Conservation (phyloP, 2,797 vertebrate genomes). For the Falco berigora region DNA sequence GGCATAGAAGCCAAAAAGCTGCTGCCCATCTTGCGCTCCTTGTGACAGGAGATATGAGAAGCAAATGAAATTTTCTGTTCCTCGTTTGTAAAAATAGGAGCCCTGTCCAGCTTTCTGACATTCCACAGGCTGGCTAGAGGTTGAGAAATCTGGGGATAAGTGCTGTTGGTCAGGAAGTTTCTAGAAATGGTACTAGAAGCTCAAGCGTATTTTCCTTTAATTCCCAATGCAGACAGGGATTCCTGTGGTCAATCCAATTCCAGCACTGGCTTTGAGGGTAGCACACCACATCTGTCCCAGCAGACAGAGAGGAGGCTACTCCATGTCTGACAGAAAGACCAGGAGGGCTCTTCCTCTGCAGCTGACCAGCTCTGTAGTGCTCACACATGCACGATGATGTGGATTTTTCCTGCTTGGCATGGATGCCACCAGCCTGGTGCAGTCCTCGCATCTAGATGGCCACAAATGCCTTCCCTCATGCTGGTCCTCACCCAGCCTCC, state of each 20-base stretch:
- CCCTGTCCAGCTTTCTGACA: neutral
- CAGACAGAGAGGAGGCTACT: neutral
- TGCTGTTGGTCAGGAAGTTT: neutral
- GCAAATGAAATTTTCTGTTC: neutral
- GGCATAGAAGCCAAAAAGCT: neutral
- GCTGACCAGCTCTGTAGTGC: neutral
- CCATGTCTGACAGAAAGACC: neutral
- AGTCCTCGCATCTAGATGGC: neutral
- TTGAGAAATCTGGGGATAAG: neutral
- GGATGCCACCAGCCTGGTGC: rapidly evolving
- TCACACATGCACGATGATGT: rapidly evolving
- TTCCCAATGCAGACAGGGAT: neutral
- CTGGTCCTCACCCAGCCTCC: neutral
- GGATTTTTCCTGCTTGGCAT: neutral
- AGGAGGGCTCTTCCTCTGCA: neutral
- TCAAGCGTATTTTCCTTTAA: neutral
- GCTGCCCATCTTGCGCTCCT: neutral
- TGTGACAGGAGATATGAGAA: neutral
- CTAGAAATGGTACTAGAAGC: neutral
- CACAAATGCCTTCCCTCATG: rapidly evolving
- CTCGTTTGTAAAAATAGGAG: neutral
- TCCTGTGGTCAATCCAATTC: neutral
- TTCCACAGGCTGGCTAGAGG: neutral
- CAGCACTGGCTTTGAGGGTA: neutral
- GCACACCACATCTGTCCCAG: neutral